Percentiles rank a stretch among this genome's conserved stretches.
These are phyloP conservation scores for Ceratitis capitata DNA, from an alignment of 1,140 invertebrate species.

Conservation along the genomic window DNA sequence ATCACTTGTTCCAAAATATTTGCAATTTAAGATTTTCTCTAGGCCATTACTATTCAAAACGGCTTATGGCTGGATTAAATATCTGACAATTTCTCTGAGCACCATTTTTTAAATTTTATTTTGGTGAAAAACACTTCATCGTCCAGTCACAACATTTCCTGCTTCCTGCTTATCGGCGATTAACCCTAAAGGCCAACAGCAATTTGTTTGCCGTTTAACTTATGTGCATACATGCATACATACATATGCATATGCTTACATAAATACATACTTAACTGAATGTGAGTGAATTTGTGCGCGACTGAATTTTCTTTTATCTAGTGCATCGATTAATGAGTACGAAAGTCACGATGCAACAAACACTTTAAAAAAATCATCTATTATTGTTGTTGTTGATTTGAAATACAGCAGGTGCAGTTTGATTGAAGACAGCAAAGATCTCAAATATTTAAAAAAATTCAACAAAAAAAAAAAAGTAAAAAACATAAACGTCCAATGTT, in stretches of 20 bases:
- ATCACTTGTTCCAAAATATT: no score
- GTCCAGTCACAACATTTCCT: neutral
- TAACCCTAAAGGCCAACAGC: neutral
- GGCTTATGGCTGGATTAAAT: no score
- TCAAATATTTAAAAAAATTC: slow-evolving; percentile 15
- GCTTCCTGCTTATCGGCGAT: neutral
- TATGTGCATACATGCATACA: neutral
- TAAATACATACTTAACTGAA: no score
- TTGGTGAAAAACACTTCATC: no score
- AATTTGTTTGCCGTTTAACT: neutral
- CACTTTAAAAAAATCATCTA: neutral
- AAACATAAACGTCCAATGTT: neutral
- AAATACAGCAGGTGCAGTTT: neutral
- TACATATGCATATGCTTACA: neutral
- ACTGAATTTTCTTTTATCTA: neutral
- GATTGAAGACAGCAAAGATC: neutral
- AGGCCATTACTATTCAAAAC: no score
- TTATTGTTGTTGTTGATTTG: neutral
- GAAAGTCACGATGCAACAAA: neutral
- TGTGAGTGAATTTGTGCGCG: no score
- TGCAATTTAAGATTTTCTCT: no score
- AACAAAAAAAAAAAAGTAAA: no score
- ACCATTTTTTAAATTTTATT: no score
- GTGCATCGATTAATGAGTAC: neutral
- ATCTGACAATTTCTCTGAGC: no score